Evolutionary conservation across 2,797 vertebrate species (phyloP), one percentile per base, ranked within the genome.

Genomic region (Alcedo atthis): DNA sequence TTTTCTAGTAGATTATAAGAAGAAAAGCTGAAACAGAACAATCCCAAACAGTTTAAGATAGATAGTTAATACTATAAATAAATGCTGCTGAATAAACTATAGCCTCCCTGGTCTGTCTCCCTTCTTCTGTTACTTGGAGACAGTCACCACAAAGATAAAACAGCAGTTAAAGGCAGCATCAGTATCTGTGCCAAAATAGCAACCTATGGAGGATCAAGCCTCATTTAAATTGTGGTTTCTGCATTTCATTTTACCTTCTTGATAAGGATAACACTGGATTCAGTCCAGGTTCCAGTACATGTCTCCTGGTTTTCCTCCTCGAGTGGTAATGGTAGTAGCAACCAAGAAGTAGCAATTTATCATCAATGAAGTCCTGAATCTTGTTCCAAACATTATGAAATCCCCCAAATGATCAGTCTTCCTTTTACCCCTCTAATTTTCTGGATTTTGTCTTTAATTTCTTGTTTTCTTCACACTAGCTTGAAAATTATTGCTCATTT

Each of bases 1-100:
- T 87, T 94, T 95, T 64, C 81, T 95, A 64, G 81, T 37, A 88
- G 55, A 79, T 92, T 93, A 71, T 62, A 64, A 82, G 73, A 75
- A 79, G 66, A 75, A 66, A 78, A 73, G 26, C 46, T 57, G 69
- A 94, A 93, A 59, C 37, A 78, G 89, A 77, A 91, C 75, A 90
- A 74, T 88, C 79, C 77, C 77, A 85, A 95, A 67, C 9, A 74
- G 68, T 49, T 87, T 69, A 96, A 91, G 77, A 91, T 79, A 85
- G 49, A 70, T 15, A 89, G 45, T 7, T 74, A 64, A 85, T 58
- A 35, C 40, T 67, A 76, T 86, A 69, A 93, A 88, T 78, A 93
- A 94, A 84, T 59, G 58, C 61, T 75, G 79, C 70, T 80, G 81
- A 71, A 62, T 78, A 67, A 92, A 81, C 54, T 58, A 42, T 6